Evolutionary conservation across 2,113 vertebrate genomes (phyloP), one percentile per base, ranked within the genome.

Genomic region (Cricetomys ansorgei): DNA sequence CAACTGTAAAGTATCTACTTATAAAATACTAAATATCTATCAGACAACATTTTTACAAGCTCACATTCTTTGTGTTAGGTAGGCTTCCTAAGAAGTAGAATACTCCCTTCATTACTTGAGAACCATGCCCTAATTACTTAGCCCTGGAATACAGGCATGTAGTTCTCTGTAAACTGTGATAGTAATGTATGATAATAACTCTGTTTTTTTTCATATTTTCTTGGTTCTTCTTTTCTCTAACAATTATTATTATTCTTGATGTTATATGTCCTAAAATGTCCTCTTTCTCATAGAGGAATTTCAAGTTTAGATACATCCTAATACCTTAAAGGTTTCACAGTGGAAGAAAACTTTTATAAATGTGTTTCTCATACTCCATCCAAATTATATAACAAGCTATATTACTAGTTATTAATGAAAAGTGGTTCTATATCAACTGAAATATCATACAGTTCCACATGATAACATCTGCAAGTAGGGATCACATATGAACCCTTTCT

Each of bases 201-300:
- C 45, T n/a, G 67, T 37, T 90, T 87, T 43, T 81, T 92, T 70
- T 45, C 27, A 29, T 13, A 64, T 89, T 43, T 85, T 27, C 40
- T 94, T 88, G 40, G 17, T 69, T 11, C 50, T 55, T 64, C 59
- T 81, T 73, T 77, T 50, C 23, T 87, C 48, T 93, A 92, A 91
- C 25, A 57, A 2, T 19, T 93, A 70, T 89, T 11, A 72, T 23
- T 48, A 80, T 0, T 6, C 34, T 73, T 84, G 45, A 69, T 37
- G 92, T 75, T 88, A 31, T 67, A 40, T 27, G 8, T 57, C 48
- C 37, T 79, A 64, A 31, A 83, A 21, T 17, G 80, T 89, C 19
- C 43, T 65, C 53, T 94, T 91, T 92, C 67, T 87, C n/a, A 48
- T 59, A 89, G 34, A 86, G 10, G n/a, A 95, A 92, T 88, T 25